These are phyloP conservation scores for Drosophila sucinea DNA, from an alignment of 1,140 invertebrate species.

Conservation along the genomic window DNA sequence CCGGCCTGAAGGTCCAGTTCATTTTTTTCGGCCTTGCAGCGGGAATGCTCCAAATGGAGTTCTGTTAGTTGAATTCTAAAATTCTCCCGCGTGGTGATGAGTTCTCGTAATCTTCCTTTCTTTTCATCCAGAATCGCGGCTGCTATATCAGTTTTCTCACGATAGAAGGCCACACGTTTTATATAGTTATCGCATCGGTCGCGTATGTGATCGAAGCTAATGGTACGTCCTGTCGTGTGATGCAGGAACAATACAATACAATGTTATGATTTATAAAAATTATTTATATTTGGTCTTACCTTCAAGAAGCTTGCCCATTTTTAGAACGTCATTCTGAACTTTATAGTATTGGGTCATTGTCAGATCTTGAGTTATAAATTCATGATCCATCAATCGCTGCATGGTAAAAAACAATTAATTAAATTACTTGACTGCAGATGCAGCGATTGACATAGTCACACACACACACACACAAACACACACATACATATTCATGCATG, in stretches of 20 bases:
- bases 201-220: not conserved
- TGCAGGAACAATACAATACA: not conserved
- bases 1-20: not conserved
- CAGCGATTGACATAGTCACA: too few relatives aligned
- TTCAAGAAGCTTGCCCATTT: constrained; percentile 1
- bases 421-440: too few relatives aligned
- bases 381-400: not conserved
- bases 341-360: not conserved
- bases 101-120: not conserved
- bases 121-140: not conserved
- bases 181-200: not conserved
- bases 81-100: not conserved
- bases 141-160: not conserved
- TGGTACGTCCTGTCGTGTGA: not conserved
- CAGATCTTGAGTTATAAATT: not conserved
- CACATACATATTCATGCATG: too few relatives aligned
- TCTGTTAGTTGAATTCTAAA: not conserved
- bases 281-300: not conserved
- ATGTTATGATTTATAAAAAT: not conserved
- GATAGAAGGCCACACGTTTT: constrained; percentile 5
- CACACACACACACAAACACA: too few relatives aligned
- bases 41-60: not conserved
- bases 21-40: not conserved
- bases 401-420: not conserved
- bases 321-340: not conserved